Conservation (phyloP, 1,140 invertebrate genomes). For the Drosophila mojavensis region DNA sequence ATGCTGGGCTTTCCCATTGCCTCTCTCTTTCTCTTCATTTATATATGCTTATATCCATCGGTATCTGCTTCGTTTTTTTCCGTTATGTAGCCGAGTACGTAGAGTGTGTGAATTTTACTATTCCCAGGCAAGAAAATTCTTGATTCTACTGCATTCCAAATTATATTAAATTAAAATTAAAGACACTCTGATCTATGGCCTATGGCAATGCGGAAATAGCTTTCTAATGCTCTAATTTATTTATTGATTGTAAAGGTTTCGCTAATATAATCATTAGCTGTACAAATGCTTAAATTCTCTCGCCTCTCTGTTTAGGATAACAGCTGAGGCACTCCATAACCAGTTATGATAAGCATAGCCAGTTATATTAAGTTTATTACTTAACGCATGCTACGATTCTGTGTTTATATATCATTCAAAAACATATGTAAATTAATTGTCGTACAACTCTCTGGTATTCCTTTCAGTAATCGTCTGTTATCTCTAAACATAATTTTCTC, state of each 20-base stretch:
- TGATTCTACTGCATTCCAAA: not conserved
- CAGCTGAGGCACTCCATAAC: not conserved
- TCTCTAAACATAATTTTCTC: too few relatives aligned
- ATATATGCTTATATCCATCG: not conserved
- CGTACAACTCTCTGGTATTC: too few relatives aligned
- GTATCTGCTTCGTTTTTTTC: slow-evolving; percentile 9
- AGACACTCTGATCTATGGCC: slow-evolving; percentile 10
- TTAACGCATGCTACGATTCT: too few relatives aligned
- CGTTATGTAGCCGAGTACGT: slow-evolving; percentile 19
- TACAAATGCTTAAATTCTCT: not conserved
- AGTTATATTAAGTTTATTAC: too few relatives aligned
- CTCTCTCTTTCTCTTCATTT: slow-evolving; percentile 23
- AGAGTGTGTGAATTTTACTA: slow-evolving; percentile 20
- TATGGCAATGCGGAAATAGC: slow-evolving; percentile 8
- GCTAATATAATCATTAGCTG: not conserved
- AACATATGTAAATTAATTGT: too few relatives aligned
- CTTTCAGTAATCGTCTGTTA: too few relatives aligned
- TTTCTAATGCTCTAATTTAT: not conserved
- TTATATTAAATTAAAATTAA: not conserved
- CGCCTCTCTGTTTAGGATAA: not conserved
- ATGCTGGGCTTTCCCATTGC: slow-evolving; percentile 50
- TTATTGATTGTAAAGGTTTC: slow-evolving; percentile 14
- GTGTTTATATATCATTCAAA: too few relatives aligned
- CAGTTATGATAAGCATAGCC: too few relatives aligned
- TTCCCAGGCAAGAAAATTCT: slow-evolving; percentile 26